Evolutionary conservation across 2,797 vertebrate genomes (phyloP).

Genomic region (Zenarchopterus dispar): DNA sequence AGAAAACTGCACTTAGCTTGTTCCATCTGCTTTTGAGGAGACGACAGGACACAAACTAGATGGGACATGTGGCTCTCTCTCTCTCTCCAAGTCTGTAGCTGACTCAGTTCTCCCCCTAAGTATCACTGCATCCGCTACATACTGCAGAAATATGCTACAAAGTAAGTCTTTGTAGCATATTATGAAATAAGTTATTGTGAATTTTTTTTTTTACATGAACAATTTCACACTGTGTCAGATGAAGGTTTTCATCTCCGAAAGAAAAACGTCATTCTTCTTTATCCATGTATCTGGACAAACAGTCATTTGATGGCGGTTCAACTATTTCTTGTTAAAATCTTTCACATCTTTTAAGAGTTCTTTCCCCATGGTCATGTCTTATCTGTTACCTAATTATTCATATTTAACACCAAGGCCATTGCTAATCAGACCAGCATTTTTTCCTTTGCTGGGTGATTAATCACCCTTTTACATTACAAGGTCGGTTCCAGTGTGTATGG

Average conservation of each 20-base stretch:
- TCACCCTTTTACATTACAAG: constrained; percentile 34
- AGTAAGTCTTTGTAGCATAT: constrained; percentile 46
- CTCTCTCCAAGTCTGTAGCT: constrained; percentile 16
- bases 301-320: constrained; percentile 46
- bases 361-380: constrained; percentile 37
- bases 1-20: constrained; percentile 18
- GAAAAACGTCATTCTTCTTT: constrained; percentile 26
- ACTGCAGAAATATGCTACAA: constrained; percentile 30
- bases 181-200: constrained; percentile 43
- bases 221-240: constrained; percentile 52
- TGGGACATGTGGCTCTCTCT: constrained; percentile 27
- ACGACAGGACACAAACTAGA: constrained; percentile 18
- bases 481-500: neutral
- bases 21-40: constrained; percentile 35
- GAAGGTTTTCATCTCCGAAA: constrained; percentile 31
- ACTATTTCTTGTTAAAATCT: constrained; percentile 28
- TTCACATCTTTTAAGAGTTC: constrained; percentile 22
- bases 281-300: constrained; percentile 29
- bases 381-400: constrained; percentile 37
- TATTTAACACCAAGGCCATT: constrained; percentile 39
- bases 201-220: constrained; percentile 1
- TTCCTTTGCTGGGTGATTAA: constrained; percentile 30
- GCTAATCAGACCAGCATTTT: constrained; percentile 3
- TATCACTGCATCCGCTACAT: constrained; percentile 43
- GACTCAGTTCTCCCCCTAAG: constrained; percentile 51